Evolutionary conservation across 2,888 invertebrate genomes (phyloP), one percentile per base, ranked within the genome.

Genomic region (Opisthograptis luteolata): DNA sequence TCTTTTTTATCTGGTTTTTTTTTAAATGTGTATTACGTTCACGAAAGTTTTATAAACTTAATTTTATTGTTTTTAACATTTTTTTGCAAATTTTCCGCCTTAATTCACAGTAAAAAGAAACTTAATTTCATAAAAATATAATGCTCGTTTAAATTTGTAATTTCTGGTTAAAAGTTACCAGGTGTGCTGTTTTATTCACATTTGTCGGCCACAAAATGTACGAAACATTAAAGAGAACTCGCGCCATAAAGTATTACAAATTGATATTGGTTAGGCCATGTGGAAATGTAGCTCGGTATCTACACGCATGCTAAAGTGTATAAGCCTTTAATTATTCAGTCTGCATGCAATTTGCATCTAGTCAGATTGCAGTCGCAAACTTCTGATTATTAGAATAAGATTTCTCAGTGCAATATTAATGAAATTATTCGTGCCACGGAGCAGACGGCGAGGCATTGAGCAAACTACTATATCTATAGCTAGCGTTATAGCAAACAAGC

Each of bases 341-440:
- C 78, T 77, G 81, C 76, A 79, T 81, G 71, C 76, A 80, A 84
- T 84, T 84, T 80, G 79, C 82, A 84, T 85, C 75, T 73, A 73
- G 76, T 70, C 70, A 74, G 76, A 78, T 82, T 75, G 73, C 73
- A 79, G 79, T 77, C 79, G 68, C 76, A 75, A 81, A 84, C 77
- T 83, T 80, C 73, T 76, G 81, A 81, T 83, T 82, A 85, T 83
- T 82, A 81, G 80, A 82, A 84, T 84, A 79, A 81, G 81, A 81
- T 81, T 81, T 81, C 70, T 59, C 73, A 62, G 74, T 72, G 77
- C 76, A 76, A 74, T 81, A 80, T 76, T 77, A 80, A 75, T 76
- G 76, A 76, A 79, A 82, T 82, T 80, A 81, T 79, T 77, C 79
- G 72, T 66, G 68, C 69, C 63, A 57, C 66, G 63, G 64, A 70